phyloP scores from a whole-genome alignment of 1,140 invertebrate genomes.

The Trachelipus rathkii region DNA sequence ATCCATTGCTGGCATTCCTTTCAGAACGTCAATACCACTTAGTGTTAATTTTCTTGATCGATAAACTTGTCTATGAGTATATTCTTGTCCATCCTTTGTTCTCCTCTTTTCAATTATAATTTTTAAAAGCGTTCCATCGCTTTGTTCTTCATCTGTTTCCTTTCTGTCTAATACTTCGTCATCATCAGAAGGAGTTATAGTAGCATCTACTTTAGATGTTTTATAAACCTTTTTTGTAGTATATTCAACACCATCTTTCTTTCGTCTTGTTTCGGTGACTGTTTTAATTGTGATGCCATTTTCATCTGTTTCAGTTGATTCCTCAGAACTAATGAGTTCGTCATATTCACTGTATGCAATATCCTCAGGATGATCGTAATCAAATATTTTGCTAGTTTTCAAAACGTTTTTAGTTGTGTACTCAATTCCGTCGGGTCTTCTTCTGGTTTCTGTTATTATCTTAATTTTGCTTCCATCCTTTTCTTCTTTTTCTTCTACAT shows the following conservation, averaged over 20 bases:
- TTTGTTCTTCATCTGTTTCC: conserved; percentile 40
- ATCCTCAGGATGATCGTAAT: conserved; percentile 45
- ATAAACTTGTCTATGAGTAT: conserved; percentile 43
- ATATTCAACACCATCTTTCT: conserved; percentile 38
- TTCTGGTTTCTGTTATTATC: conserved; percentile 42
- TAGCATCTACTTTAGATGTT: conserved; percentile 38
- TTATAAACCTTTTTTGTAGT: conserved; percentile 45
- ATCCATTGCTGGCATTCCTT: conserved; percentile 38
- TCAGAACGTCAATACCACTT: conserved; percentile 37
- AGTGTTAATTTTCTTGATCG: conserved; percentile 41
- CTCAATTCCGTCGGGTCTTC: conserved; percentile 40
- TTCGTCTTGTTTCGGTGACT: conserved; percentile 41
- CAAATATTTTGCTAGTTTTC: conserved; percentile 44
- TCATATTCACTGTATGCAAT: conserved; percentile 40
- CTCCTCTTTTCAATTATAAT: conserved; percentile 38
- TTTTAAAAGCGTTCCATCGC: conserved; percentile 35
- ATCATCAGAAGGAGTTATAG: conserved; percentile 40
- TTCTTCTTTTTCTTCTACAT: conserved; percentile 40
- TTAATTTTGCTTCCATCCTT: conserved; percentile 43
- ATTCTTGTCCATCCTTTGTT: conserved; percentile 38
- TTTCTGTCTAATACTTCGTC: conserved; percentile 42
- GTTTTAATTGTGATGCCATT: conserved; percentile 39
- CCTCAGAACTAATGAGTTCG: conserved; percentile 31
- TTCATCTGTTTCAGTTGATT: conserved; percentile 42
- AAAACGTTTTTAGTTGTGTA: conserved; percentile 44